Evolutionary conservation across 2,113 vertebrate genomes (phyloP).

Genomic region (Spermophilus dauricus): DNA sequence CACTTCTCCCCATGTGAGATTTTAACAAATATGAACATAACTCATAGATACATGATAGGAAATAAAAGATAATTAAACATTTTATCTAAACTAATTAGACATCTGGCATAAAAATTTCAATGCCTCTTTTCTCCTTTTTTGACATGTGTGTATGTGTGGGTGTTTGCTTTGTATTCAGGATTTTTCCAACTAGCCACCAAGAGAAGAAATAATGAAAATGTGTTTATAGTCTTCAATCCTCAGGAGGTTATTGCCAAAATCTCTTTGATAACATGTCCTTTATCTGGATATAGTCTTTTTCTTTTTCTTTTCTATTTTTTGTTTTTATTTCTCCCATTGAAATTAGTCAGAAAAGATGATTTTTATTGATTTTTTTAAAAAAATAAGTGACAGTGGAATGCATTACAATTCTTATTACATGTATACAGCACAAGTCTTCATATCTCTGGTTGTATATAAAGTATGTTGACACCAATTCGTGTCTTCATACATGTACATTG

Average conservation of each 20-base stretch:
- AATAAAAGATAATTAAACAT: conserved; percentile 58
- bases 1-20: conserved; percentile 2
- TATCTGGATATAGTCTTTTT: not conserved
- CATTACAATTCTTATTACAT: too few relatives aligned
- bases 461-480: too few relatives aligned
- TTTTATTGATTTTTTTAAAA: not conserved
- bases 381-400: too few relatives aligned
- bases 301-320: not conserved
- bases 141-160: not conserved
- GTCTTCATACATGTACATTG: too few relatives aligned
- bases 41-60: conserved; percentile 31
- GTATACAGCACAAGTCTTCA: too few relatives aligned
- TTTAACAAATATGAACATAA: conserved; percentile 47
- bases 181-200: conserved; percentile 4
- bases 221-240: not conserved
- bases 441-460: too few relatives aligned
- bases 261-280: not conserved
- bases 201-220: conserved; percentile 62
- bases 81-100: conserved; percentile 66
- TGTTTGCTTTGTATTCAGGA: conserved; percentile 35
- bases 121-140: conserved; percentile 28
- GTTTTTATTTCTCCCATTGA: not conserved
- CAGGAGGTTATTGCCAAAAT: not conserved
- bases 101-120: conserved; percentile 31
- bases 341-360: not conserved